Evolutionary conservation across 1,140 invertebrate genomes (phyloP).

Genomic region (Copidosoma floridanum): DNA sequence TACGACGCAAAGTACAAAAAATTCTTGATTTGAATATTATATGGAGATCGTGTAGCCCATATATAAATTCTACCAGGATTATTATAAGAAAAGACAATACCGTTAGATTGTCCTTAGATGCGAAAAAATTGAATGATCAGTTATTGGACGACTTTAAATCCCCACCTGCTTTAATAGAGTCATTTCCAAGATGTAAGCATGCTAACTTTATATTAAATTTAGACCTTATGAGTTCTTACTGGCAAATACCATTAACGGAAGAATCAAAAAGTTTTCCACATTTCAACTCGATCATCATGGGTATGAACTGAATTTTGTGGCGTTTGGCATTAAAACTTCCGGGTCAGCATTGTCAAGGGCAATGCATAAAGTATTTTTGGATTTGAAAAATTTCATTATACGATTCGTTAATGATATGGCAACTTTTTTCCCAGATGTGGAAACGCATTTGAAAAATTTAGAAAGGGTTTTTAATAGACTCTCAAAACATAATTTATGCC

Average conservation of each 20-base stretch:
- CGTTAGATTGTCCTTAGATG: slow-evolving; percentile 20
- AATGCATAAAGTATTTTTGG: too few relatives aligned
- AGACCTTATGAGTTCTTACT: not conserved
- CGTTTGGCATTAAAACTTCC: not conserved
- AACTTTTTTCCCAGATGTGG: not conserved
- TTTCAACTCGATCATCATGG: not conserved
- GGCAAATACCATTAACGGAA: not conserved
- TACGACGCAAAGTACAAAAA: slow-evolving; percentile 16
- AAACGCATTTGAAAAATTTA: not conserved
- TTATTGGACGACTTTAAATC: slow-evolving; percentile 31
- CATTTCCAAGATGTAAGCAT: not conserved
- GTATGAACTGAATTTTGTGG: not conserved
- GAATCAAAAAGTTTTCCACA: not conserved
- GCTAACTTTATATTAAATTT: not conserved
- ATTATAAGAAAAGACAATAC: slow-evolving; percentile 16
- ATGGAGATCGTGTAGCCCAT: slow-evolving; percentile 25
- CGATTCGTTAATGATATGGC: not conserved
- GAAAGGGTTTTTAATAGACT: not conserved
- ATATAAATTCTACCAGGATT: slow-evolving; percentile 13
- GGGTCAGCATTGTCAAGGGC: too few relatives aligned
- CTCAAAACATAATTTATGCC: not conserved
- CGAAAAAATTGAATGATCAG: not conserved
- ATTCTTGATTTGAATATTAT: slow-evolving; percentile 30
- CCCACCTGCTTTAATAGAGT: slow-evolving; percentile 53
- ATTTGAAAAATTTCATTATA: not conserved